Evolutionary conservation across 2,113 vertebrate species (phyloP), one percentile per base, ranked within the genome.

Genomic region (Equus quagga): DNA sequence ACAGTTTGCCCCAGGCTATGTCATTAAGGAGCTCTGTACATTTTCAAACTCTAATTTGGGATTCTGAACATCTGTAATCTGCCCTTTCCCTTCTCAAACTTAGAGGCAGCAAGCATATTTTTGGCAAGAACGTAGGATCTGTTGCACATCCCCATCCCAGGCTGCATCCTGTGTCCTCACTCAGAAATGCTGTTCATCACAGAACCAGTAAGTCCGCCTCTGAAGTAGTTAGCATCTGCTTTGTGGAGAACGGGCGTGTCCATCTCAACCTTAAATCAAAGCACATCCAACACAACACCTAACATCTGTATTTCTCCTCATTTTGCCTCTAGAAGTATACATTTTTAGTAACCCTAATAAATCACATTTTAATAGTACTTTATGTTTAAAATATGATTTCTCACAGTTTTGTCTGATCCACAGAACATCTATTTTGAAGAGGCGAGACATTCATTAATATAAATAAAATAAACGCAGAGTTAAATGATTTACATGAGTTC

Each of bases 361-460:
- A 41, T 76, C 56, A 24, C 17, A 91, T 84, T 33, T 90, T 76
- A 81, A 56, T 46, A 58, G 33, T 49, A 44, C 14, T 88, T 96
- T 72, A 51, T 12, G 17, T 69, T 92, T 81, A 95, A 84, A 70
- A 69, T 23, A 6, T 80, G 69, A 54, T 73, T 90, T 88, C 80
- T 93, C 15, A 76, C 24, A 86, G 65, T 86, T 91, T 69, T 65
- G 41, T 93, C 64, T 78, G 49, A 91, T 60, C 31, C 41, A 82
- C 12, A 75, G 82, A 76, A 41, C 21, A 5, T 51, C 12, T 69
- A 36, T 86, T 97, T 80, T 96, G 56, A 89, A 62, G 44, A 56
- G 10, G 4, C 28, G 78, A 92, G 36, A 62, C 41, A 46, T 3
- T 0, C 78, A 36, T 80, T 88, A 54, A 78, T 80, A 76, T 64